A percentile compares a stretch with the other conserved stretches of the same genome.
phyloP scores from a whole-genome alignment of 1,140 invertebrate genomes.

The Euwallacea similis region DNA sequence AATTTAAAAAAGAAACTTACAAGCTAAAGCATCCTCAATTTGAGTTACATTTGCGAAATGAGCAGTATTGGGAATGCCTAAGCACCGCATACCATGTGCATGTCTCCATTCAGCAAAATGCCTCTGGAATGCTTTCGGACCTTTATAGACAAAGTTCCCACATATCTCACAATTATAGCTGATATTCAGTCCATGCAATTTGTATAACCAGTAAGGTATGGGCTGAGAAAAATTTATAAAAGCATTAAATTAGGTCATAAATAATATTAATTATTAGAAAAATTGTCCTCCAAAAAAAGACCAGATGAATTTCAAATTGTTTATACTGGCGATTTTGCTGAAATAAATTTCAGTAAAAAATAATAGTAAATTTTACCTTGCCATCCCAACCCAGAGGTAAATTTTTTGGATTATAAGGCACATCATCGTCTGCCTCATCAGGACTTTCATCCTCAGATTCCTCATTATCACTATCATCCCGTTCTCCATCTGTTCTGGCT shows the following conservation, averaged over 20 bases:
- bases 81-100: slow-evolving; percentile 98
- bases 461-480: slow-evolving; percentile 91
- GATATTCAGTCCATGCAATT: slow-evolving; percentile 98
- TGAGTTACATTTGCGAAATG: slow-evolving; percentile 99
- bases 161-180: slow-evolving; percentile 99
- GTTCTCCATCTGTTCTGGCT: slow-evolving; percentile 92
- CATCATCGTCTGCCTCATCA: slow-evolving; percentile 85
- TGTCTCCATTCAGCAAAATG: slow-evolving; percentile 99
- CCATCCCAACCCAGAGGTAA: slow-evolving; percentile 99
- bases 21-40: slow-evolving; percentile 95
- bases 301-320: background rate
- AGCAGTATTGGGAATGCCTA: slow-evolving; percentile 99
- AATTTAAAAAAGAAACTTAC: slow-evolving; percentile 59
- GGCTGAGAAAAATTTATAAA: slow-evolving; percentile 59
- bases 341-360: no score
- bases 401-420: slow-evolving; percentile 99
- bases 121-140: slow-evolving; percentile 98
- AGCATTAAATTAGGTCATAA: background rate
- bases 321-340: background rate
- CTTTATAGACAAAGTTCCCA: slow-evolving; percentile 99
- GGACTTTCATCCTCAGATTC: slow-evolving; percentile 83
- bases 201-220: slow-evolving; percentile 99
- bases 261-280: no score
- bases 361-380: slow-evolving; percentile 64
- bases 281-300: no score